Evolutionary conservation across 2,797 vertebrate genomes (phyloP).

Genomic region (Pangasius macronema): DNA sequence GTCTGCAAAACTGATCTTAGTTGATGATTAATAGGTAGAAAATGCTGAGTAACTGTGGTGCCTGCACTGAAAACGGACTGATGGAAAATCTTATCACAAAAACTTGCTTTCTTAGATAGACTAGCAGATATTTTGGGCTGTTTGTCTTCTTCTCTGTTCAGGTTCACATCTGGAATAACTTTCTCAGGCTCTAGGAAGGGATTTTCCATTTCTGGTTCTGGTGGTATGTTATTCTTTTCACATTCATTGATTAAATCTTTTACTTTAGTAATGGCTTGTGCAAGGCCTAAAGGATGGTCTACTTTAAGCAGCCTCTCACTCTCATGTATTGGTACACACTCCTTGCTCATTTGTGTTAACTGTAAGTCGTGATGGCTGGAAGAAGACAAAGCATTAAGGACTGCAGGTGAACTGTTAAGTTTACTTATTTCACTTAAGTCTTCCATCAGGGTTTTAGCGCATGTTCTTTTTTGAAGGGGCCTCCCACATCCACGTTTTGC

Average conservation of each 20-base stretch:
- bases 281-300: background rate
- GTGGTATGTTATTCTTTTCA: background rate
- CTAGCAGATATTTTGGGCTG: background rate
- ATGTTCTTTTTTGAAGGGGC: constrained; percentile 33
- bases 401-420: background rate
- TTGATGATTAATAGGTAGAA: constrained; percentile 5
- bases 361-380: background rate
- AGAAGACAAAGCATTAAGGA: background rate
- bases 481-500: constrained; percentile 58
- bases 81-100: constrained; percentile 43
- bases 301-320: background rate
- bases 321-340: background rate
- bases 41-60: background rate
- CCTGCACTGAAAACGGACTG: constrained; percentile 29
- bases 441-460: background rate
- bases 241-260: background rate
- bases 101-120: background rate
- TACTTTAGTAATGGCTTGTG: background rate
- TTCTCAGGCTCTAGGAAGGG: constrained; percentile 9
- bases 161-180: constrained; percentile 8
- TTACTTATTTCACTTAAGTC: background rate
- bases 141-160: background rate
- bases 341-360: background rate
- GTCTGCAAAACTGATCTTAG: background rate
- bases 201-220: background rate